Evolutionary conservation across 2,113 vertebrate species (phyloP).

Genomic region (Stegostoma tigrinum): DNA sequence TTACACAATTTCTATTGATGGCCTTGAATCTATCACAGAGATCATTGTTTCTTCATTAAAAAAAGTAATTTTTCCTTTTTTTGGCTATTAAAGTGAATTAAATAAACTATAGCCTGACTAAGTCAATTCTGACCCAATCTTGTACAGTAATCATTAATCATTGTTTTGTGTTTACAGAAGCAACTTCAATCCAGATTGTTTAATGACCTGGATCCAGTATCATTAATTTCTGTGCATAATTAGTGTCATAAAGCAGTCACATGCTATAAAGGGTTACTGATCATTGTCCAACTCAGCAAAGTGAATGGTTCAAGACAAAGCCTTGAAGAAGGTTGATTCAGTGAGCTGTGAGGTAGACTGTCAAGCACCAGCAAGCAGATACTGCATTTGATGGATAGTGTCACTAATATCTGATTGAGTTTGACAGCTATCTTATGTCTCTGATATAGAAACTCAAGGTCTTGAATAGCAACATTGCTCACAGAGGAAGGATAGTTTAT

Average conservation of each 20-base stretch:
- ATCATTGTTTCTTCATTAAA: not conserved
- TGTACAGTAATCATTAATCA: not conserved
- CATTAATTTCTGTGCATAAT: not conserved
- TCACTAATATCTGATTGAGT: slow-evolving; percentile 39
- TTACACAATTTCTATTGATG: too few relatives aligned
- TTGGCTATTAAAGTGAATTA: not conserved
- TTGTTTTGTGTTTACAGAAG: not conserved
- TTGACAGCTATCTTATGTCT: slow-evolving; percentile 40
- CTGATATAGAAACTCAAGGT: slow-evolving; percentile 35
- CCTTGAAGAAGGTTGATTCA: slow-evolving; percentile 37
- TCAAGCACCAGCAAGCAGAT: slow-evolving; percentile 38
- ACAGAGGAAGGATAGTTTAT: slow-evolving; percentile 34
- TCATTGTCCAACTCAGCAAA: slow-evolving; percentile 31
- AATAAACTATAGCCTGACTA: not conserved
- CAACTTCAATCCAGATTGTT: not conserved
- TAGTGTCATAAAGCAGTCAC: not conserved
- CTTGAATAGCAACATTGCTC: slow-evolving; percentile 27
- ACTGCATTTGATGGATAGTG: slow-evolving; percentile 40
- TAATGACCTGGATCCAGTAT: not conserved
- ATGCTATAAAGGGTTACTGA: not conserved
- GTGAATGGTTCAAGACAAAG: slow-evolving; percentile 1
- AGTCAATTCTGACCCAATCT: not conserved
- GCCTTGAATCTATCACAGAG: not conserved
- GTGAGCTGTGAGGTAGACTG: slow-evolving; percentile 41
- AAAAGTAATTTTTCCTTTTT: not conserved